Evolutionary conservation across 2,113 vertebrate genomes (phyloP).

Genomic region (Triplophysa dalaica): DNA sequence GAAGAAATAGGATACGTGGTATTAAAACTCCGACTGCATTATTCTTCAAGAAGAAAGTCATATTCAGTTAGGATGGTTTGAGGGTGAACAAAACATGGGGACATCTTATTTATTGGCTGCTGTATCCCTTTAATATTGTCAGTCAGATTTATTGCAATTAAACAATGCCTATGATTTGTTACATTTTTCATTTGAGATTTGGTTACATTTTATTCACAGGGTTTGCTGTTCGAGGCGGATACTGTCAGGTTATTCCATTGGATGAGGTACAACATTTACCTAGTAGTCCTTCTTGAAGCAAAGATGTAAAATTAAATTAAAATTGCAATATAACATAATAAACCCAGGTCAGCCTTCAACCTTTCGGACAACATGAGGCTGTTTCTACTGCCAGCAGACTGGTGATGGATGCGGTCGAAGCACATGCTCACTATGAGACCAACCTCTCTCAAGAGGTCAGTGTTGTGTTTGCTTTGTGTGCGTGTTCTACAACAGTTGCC

Average conservation of each 20-base stretch:
- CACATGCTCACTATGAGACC: conserved; percentile 80
- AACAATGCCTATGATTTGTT: background rate
- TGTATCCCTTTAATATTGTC: too few species aligned
- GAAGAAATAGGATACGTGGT: too few species aligned
- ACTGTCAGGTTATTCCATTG: conserved; percentile 84
- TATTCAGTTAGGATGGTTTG: too few species aligned
- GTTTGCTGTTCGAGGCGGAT: conserved; percentile 84
- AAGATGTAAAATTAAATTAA: background rate
- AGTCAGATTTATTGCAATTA: too few species aligned
- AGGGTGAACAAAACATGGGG: too few species aligned
- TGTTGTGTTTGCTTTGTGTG: background rate
- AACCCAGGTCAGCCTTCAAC: conserved; percentile 81
- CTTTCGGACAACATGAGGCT: conserved; percentile 83
- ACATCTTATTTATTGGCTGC: too few species aligned
- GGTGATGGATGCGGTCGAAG: conserved; percentile 78
- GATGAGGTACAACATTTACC: conserved; percentile 76
- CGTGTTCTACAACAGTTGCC: background rate
- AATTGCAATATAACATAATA: conserved; percentile 5
- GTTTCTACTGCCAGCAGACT: conserved; percentile 84
- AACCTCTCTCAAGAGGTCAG: conserved; percentile 82
- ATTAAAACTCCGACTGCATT: too few species aligned
- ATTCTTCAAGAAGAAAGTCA: too few species aligned
- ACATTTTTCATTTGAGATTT: background rate
- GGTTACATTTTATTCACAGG: conserved; percentile 63
- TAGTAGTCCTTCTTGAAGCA: background rate